Evolutionary conservation across 2,797 vertebrate species (phyloP).

Genomic region (Anguilla obscura): DNA sequence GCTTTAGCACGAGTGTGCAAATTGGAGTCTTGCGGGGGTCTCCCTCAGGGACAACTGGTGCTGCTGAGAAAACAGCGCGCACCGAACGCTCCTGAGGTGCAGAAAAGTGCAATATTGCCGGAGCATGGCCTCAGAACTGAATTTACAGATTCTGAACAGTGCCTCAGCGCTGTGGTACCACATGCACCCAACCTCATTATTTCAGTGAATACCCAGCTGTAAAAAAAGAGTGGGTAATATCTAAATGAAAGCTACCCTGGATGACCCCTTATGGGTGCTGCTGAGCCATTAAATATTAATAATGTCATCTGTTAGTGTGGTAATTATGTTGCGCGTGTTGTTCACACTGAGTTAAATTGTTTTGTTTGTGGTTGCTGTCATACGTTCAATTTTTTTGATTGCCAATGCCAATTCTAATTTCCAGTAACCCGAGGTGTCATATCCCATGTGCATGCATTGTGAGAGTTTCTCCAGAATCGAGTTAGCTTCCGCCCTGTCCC

Average conservation of each 20-base stretch:
- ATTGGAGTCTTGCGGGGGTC: constrained; percentile 7
- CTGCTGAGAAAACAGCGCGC: not conserved
- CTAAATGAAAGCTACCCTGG: not conserved
- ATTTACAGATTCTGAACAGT: not conserved
- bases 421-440: not conserved
- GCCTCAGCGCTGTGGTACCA: not conserved
- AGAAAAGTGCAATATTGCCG: not conserved
- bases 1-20: not conserved
- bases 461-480: not conserved
- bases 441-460: not conserved
- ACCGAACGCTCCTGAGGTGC: not conserved
- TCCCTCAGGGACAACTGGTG: not conserved
- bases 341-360: not conserved
- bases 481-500: not conserved
- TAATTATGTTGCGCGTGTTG: not conserved
- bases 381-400: not conserved
- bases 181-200: too few relatives aligned
- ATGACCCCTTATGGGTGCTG: not conserved
- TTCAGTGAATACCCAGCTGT: not conserved
- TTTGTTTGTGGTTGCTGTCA: not conserved
- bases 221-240: not conserved
- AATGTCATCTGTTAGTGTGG: not conserved
- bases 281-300: not conserved
- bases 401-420: not conserved
- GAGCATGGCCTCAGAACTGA: not conserved